A percentile compares a stretch with the other conserved stretches of the same genome.
Evolutionary conservation across 2,113 vertebrate genomes (phyloP).

Genomic region (Elgaria multicarinata): DNA sequence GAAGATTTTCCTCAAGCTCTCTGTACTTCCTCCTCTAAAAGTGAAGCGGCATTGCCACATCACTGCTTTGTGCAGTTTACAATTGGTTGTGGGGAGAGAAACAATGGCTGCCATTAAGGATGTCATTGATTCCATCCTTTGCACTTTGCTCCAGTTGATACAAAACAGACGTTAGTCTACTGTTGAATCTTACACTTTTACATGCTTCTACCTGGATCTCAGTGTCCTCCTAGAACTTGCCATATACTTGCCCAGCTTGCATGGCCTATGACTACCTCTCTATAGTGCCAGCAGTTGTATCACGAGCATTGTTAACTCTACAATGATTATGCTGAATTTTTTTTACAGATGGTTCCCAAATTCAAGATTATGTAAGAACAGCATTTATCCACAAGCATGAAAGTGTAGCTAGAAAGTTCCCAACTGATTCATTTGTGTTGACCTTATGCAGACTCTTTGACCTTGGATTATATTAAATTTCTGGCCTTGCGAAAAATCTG

Average conservation of each 20-base stretch:
- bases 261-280: no score
- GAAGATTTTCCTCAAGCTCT: not conserved
- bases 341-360: no score
- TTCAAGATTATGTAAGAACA: no score
- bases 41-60: not conserved
- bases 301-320: no score
- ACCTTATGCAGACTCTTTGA: not conserved
- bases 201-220: no score
- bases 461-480: not conserved
- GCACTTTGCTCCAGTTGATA: no score
- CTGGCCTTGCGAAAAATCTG: not conserved
- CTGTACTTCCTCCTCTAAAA: not conserved
- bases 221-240: no score
- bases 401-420: not conserved
- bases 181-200: no score
- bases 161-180: no score
- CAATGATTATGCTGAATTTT: no score
- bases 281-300: no score
- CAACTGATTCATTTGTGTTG: not conserved
- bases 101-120: not conserved
- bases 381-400: not conserved
- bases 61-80: not conserved
- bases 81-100: not conserved
- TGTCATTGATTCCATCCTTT: not conserved
- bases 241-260: no score